Base-by-base conservation (phyloP, 2,113 vertebrate genomes). In the Hoplias malabaricus region DNA sequence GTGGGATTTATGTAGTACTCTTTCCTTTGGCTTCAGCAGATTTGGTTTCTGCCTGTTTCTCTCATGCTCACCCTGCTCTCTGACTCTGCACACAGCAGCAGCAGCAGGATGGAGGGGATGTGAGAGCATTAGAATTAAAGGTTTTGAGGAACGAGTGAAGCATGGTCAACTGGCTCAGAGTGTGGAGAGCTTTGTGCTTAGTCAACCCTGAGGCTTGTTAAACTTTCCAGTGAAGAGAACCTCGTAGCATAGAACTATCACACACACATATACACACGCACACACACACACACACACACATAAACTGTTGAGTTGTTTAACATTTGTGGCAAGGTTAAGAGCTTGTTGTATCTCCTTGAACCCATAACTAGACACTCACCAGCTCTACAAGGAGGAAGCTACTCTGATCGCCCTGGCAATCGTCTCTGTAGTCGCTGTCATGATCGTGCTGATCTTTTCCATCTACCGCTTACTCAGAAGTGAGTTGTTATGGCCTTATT, bases 401-500 rank as follows among this genome's bases (percentile, higher is more conserved):
- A 92, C 93, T 13, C 91, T 97, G 79, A 92, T 96, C 79, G 93
- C 91, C 71, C 85, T 99, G 86, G 93, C 94, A 31, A 95, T 93
- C 4, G 93, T 97, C 13, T 95, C 94, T 79, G 88, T 96, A 2
- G 87, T 94, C 83, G 94, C 95, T 69, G 89, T 97, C 76, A 79
- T 96, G 82, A 87, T 98, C 80, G 91, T 92, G 68, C 93, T 93
- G 23, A 87, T 96, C 83, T 96, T 95, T 89, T 95, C 96, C 80
- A 94, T 93, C 82, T 97, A 96, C 89, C 93, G 96, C 71, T 91
- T 97, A 90, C 88, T 96, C 84, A 94, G 90, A 94, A 94, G 97
- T 98, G 87, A 84, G 83, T 79, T 61, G 14, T 67, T 1, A 29
- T 36, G 40, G 29, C 11, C n/a, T n/a, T 75, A 16, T 12, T 19